These are phyloP conservation scores for Artibeus jamaicensis DNA, from an alignment of 2,797 vertebrate species.

Conservation along the genomic window DNA sequence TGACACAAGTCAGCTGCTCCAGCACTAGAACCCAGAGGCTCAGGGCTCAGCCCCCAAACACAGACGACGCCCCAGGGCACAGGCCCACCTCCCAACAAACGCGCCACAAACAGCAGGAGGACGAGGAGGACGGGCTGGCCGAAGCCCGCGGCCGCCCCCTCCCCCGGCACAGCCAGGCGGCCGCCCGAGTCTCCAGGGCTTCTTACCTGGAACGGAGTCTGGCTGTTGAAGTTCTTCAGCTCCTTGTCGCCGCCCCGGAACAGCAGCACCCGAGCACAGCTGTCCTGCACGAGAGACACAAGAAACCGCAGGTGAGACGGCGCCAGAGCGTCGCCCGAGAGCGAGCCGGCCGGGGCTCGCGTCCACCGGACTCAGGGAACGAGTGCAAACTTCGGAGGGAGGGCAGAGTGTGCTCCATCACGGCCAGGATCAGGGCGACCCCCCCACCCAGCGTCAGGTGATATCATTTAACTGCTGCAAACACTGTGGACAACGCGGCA, in stretches of 20 bases:
- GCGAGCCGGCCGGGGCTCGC: neutral
- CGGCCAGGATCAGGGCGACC: fast-evolving
- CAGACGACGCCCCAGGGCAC: fast-evolving
- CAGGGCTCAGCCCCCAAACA: fast-evolving
- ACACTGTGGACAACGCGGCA: neutral
- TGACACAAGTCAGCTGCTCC: fast-evolving
- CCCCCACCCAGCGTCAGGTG: fast-evolving
- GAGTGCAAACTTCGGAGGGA: fast-evolving
- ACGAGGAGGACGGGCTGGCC: no score
- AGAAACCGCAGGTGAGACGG: neutral
- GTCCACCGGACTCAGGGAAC: neutral
- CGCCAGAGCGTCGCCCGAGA: no score
- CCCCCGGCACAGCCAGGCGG: neutral
- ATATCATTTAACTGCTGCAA: no score
- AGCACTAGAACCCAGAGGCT: fast-evolving
- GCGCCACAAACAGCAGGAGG: no score
- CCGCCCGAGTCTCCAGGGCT: fast-evolving
- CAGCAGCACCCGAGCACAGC: constrained; percentile 93
- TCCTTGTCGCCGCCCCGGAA: constrained; percentile 94
- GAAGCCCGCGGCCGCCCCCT: fast-evolving
- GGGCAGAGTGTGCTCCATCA: fast-evolving
- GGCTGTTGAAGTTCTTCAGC: constrained; percentile 96
- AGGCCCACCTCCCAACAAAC: fast-evolving
- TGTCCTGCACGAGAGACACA: constrained; percentile 85
- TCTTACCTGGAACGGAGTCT: constrained; percentile 96